These are phyloP conservation scores for Osmerus eperlanus DNA, from an alignment of 2,113 vertebrate genomes.

Conservation along the genomic window DNA sequence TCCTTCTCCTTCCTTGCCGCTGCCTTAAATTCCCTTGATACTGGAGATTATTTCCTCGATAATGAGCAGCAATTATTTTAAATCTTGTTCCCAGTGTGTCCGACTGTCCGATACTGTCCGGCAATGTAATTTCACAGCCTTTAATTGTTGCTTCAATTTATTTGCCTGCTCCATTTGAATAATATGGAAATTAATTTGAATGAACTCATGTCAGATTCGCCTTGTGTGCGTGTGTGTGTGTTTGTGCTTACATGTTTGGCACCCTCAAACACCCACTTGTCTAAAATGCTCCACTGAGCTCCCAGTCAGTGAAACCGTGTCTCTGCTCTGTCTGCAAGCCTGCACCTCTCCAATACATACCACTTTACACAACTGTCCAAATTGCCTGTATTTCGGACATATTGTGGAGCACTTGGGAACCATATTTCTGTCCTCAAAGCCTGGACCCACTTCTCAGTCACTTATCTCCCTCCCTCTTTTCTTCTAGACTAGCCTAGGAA, in stretches of 20 bases:
- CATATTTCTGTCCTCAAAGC: neutral
- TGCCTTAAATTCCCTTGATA: neutral
- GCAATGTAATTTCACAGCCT: conserved; percentile 46
- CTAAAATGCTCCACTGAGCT: conserved; percentile 25
- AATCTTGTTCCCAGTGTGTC: conserved; percentile 32
- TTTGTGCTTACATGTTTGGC: neutral
- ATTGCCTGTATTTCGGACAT: neutral
- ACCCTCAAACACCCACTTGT: too few species aligned
- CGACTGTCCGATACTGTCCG: conserved; percentile 32
- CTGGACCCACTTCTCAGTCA: neutral
- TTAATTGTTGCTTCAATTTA: conserved; percentile 59
- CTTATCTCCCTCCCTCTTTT: neutral
- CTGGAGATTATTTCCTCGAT: conserved; percentile 17
- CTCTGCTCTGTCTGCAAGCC: neutral
- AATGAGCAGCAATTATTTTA: conserved; percentile 39
- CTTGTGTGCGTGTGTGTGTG: neutral
- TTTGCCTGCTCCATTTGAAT: conserved; percentile 41
- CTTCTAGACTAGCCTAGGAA: conserved; percentile 25
- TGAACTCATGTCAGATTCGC: conserved; percentile 18
- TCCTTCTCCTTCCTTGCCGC: conserved; percentile 1
- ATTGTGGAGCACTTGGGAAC: neutral
- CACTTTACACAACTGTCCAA: conserved; percentile 7
- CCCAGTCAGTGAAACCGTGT: neutral
- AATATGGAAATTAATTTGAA: conserved; percentile 35
- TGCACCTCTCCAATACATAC: neutral